phyloP scores from a whole-genome alignment of 2,888 invertebrate species.

The Ellobium chinense region DNA sequence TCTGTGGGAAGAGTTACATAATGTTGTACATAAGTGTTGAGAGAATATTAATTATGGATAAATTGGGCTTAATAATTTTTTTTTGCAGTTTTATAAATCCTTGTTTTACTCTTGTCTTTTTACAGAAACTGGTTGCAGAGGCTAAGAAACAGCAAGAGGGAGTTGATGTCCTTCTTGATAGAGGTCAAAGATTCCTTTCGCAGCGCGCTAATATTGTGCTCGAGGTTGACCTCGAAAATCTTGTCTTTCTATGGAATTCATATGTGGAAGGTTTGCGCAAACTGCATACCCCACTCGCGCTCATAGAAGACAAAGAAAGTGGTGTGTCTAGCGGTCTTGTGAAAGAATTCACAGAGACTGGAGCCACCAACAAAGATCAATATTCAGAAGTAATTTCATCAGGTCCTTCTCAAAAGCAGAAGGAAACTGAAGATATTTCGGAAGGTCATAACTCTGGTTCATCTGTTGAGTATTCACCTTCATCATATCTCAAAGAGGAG shows the following conservation, averaged over 20 bases:
- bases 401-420: background rate
- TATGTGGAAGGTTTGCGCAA: constrained; percentile 39
- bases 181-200: constrained; percentile 46
- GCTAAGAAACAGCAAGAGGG: constrained; percentile 46
- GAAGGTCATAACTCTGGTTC: background rate
- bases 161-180: constrained; percentile 46
- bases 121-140: constrained; percentile 50
- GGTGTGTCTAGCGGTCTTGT: background rate
- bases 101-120: background rate
- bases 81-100: too few species aligned
- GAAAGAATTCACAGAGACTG: background rate
- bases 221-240: constrained; percentile 50
- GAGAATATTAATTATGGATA: too few species aligned
- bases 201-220: constrained; percentile 47
- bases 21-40: too few species aligned
- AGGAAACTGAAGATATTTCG: background rate
- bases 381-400: background rate
- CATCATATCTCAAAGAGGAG: background rate
- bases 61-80: background rate
- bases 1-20: too few species aligned
- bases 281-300: background rate
- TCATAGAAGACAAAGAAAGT: background rate
- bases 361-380: too few species aligned
- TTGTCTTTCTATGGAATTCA: constrained; percentile 49
- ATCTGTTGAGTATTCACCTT: background rate